These are phyloP conservation scores for Zeuzera pyrina DNA, from an alignment of 2,888 invertebrate genomes.

Conservation along the genomic window DNA sequence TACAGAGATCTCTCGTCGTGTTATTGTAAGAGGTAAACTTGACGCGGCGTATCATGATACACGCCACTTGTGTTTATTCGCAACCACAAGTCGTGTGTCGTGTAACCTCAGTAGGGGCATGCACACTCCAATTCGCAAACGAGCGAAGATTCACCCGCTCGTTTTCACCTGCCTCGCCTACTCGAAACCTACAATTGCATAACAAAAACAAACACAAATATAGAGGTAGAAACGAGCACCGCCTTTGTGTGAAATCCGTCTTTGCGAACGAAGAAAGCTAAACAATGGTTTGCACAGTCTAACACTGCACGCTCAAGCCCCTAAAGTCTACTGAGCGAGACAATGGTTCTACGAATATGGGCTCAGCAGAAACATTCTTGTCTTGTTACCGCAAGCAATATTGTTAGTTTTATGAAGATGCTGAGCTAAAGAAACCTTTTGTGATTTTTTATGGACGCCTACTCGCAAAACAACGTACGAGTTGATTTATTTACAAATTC, in stretches of 20 bases:
- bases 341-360: slow-evolving; percentile 61
- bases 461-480: too few relatives aligned
- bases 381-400: slow-evolving; percentile 67
- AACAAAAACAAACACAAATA: slow-evolving; percentile 68
- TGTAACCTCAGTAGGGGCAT: too few relatives aligned
- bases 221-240: slow-evolving; percentile 55
- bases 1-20: too few relatives aligned
- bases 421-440: slow-evolving; percentile 54
- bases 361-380: slow-evolving; percentile 57
- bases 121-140: slow-evolving; percentile 52
- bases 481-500: too few relatives aligned
- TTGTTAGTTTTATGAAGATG: slow-evolving; percentile 68
- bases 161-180: slow-evolving; percentile 41
- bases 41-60: too few relatives aligned
- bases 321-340: slow-evolving; percentile 61
- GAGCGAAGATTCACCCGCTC: slow-evolving; percentile 43
- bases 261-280: slow-evolving; percentile 67
- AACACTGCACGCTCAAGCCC: slow-evolving; percentile 51
- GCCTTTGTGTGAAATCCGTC: slow-evolving; percentile 61
- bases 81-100: too few relatives aligned
- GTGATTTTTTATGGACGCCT: slow-evolving; percentile 39
- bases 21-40: too few relatives aligned
- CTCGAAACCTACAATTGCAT: slow-evolving; percentile 67
- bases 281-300: slow-evolving; percentile 59
- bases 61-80: too few relatives aligned